Evolutionary conservation across 2,113 vertebrate genomes (phyloP).

Genomic region (Tapirus terrestris): DNA sequence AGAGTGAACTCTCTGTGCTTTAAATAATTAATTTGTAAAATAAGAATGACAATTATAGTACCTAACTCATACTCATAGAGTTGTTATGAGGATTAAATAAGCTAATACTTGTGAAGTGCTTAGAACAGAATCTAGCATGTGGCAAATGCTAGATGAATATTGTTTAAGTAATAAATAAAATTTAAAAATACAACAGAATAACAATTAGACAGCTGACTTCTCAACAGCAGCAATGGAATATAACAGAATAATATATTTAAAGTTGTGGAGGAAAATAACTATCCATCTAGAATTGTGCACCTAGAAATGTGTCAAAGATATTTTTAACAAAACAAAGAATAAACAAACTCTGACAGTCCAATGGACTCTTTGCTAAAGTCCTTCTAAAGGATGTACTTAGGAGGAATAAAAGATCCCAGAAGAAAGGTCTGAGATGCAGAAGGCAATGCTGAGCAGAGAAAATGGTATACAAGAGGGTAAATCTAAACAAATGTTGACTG

Average conservation of each 20-base stretch:
- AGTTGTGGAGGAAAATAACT: background rate
- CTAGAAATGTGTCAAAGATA: background rate
- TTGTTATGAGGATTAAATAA: background rate
- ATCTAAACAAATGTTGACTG: background rate
- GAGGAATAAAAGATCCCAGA: background rate
- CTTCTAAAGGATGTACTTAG: background rate
- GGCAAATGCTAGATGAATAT: background rate
- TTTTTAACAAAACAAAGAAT: slow-evolving; percentile 6
- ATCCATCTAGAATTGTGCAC: background rate
- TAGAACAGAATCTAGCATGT: background rate
- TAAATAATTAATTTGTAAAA: background rate
- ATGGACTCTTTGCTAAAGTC: background rate
- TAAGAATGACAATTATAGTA: background rate
- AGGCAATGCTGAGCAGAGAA: background rate
- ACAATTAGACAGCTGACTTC: background rate
- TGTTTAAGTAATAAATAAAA: background rate
- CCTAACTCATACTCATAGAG: background rate
- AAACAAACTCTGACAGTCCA: background rate
- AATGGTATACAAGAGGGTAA: background rate
- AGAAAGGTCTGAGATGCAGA: background rate
- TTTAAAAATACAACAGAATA: background rate
- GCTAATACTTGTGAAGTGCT: background rate
- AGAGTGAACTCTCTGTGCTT: background rate
- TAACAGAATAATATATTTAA: background rate
- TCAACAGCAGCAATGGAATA: background rate